phyloP scores from a whole-genome alignment of 1,140 invertebrate genomes.

The Musca domestica region DNA sequence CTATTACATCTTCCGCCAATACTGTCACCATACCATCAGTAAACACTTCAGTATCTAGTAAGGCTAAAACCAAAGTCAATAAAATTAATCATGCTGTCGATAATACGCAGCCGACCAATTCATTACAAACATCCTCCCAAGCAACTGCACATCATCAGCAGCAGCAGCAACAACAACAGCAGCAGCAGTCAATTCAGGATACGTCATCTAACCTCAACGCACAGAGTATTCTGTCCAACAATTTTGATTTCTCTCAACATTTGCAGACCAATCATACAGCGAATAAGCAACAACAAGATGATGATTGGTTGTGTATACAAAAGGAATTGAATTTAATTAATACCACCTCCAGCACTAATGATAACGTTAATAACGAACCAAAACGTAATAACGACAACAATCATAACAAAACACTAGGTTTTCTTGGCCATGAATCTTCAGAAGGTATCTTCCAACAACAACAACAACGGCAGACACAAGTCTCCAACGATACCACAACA shows the following conservation, averaged over 20 bases:
- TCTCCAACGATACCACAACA: not conserved
- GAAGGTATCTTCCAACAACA: slow-evolving; percentile 45
- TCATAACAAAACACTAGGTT: slow-evolving; percentile 24
- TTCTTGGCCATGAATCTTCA: not conserved
- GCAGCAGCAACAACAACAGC: slow-evolving; percentile 26
- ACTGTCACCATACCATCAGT: not conserved
- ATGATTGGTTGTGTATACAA: slow-evolving; percentile 70
- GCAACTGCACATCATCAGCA: slow-evolving; percentile 26
- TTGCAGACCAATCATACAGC: not conserved
- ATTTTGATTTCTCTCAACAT: slow-evolving; percentile 10
- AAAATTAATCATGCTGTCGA: not conserved
- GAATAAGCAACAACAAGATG: slow-evolving; percentile 43
- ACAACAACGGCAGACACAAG: slow-evolving; percentile 23
- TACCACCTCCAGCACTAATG: slow-evolving; percentile 8
- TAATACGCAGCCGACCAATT: not conserved
- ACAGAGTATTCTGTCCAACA: slow-evolving; percentile 23
- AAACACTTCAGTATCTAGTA: not conserved
- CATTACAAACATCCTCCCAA: not conserved
- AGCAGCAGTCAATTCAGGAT: not conserved
- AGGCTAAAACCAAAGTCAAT: not conserved
- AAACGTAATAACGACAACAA: too few species aligned
- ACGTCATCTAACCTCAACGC: not conserved
- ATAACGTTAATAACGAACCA: not conserved
- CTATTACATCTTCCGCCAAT: not conserved
- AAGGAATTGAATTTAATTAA: slow-evolving; percentile 59